phyloP scores from a whole-genome alignment of 2,888 invertebrate species.

The Chalcis sispes region DNA sequence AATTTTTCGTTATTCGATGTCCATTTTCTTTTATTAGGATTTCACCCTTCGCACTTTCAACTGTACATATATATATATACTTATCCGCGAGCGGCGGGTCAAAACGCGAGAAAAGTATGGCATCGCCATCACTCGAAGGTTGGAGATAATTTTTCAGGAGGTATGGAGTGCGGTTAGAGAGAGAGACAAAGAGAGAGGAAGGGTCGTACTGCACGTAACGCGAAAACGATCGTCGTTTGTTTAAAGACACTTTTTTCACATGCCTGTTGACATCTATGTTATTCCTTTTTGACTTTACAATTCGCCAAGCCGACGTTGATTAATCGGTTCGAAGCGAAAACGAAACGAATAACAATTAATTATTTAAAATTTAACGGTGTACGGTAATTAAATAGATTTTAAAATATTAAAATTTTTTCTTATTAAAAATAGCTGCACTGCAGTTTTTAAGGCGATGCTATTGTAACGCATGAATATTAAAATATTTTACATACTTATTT shows the following conservation, averaged over 20 bases:
- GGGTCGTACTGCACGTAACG: conserved; percentile 28
- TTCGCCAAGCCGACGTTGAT: conserved; percentile 16
- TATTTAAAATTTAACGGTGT: background rate
- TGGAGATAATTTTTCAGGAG: conserved; percentile 41
- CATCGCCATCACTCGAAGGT: too few species aligned
- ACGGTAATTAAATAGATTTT: background rate
- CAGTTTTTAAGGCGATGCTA: too few species aligned
- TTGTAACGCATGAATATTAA: too few species aligned
- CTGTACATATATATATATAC: background rate
- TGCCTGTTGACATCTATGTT: conserved; percentile 1
- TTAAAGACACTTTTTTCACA: conserved; percentile 27
- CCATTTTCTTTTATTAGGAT: conserved; percentile 45
- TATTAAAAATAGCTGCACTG: too few species aligned
- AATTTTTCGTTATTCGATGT: conserved; percentile 26
- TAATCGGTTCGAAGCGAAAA: background rate
- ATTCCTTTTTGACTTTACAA: background rate
- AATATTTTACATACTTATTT: too few species aligned
- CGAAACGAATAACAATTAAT: background rate
- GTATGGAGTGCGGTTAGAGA: background rate
- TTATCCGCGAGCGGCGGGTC: background rate
- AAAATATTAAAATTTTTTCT: too few species aligned
- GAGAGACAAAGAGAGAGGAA: too few species aligned
- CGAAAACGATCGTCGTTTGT: conserved; percentile 42
- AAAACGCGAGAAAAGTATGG: conserved; percentile 8
- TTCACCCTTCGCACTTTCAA: conserved; percentile 8